A percentile compares a stretch with the other conserved stretches of the same genome.
Evolutionary conservation across 2,888 invertebrate genomes (phyloP).

Genomic region (Schizaphis graminum): DNA sequence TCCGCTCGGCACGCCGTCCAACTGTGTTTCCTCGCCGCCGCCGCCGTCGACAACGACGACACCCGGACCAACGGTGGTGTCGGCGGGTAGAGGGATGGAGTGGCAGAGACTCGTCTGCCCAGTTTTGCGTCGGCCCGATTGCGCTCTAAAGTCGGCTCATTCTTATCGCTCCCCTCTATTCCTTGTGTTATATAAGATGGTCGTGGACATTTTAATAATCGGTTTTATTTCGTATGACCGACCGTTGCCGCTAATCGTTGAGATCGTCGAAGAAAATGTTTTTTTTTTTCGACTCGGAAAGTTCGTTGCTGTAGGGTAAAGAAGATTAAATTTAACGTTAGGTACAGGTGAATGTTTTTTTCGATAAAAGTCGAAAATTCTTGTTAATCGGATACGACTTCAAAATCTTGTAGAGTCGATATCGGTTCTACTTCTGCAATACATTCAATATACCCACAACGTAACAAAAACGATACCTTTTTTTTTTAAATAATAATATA

Average conservation of each 20-base stretch:
- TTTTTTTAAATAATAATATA: not conserved
- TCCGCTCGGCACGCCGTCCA: slow-evolving; percentile 4
- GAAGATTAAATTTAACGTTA: not conserved
- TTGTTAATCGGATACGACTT: not conserved
- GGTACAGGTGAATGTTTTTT: not conserved
- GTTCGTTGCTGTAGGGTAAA: not conserved
- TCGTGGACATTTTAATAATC: not conserved
- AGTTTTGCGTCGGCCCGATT: slow-evolving; percentile 2
- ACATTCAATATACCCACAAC: not conserved
- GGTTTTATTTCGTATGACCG: not conserved
- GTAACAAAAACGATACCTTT: not conserved
- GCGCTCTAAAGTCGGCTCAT: not conserved
- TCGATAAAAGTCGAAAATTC: not conserved
- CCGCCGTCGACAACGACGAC: slow-evolving; percentile 33
- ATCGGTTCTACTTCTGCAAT: not conserved
- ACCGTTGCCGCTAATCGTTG: not conserved
- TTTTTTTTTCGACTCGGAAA: not conserved
- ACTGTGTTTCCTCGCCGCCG: not conserved
- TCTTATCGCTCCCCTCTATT: not conserved
- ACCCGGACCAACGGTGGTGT: slow-evolving; percentile 20
- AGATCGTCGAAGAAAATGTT: not conserved
- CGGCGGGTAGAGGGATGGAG: not conserved
- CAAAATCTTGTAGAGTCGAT: not conserved
- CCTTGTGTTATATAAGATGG: not conserved
- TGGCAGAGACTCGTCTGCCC: slow-evolving; percentile 36